phyloP scores from a whole-genome alignment of 2,888 invertebrate species.

The Thymelicus acteon region DNA sequence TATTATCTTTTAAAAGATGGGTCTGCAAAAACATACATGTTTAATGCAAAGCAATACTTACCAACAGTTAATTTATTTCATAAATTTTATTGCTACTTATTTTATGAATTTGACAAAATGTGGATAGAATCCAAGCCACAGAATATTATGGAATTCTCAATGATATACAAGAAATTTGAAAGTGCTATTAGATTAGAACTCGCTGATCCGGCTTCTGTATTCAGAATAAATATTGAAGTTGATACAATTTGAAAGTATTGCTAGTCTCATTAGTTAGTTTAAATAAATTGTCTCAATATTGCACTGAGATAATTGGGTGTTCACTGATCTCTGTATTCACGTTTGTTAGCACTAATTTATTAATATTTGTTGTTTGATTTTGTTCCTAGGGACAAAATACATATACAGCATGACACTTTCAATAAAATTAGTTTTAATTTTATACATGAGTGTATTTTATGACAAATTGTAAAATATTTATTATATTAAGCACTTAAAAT shows the following conservation, averaged over 20 bases:
- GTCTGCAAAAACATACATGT: slow-evolving; percentile 95
- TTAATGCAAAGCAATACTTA: slow-evolving; percentile 89
- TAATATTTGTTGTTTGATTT: neutral
- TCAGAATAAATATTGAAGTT: slow-evolving; percentile 92
- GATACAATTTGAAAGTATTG: slow-evolving; percentile 80
- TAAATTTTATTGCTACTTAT: slow-evolving; percentile 96
- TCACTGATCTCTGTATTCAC: slow-evolving; percentile 17
- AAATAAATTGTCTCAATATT: slow-evolving; percentile 17
- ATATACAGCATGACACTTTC: neutral
- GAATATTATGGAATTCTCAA: slow-evolving; percentile 98
- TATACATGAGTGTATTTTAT: no score
- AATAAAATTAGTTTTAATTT: no score
- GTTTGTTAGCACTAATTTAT: neutral
- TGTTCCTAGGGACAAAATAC: neutral
- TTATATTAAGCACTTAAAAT: no score
- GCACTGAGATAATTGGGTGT: slow-evolving; percentile 15
- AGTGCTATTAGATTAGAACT: slow-evolving; percentile 88
- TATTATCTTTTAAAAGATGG: slow-evolving; percentile 92
- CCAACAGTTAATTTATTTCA: slow-evolving; percentile 92
- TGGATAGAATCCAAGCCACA: slow-evolving; percentile 97
- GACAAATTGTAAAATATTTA: no score
- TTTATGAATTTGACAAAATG: slow-evolving; percentile 97
- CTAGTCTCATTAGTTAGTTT: slow-evolving; percentile 14
- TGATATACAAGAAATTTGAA: slow-evolving; percentile 94
- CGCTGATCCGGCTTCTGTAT: slow-evolving; percentile 88